These are phyloP conservation scores for Drosophila multiciliata DNA, from an alignment of 2,888 invertebrate genomes.

Conservation along the genomic window DNA sequence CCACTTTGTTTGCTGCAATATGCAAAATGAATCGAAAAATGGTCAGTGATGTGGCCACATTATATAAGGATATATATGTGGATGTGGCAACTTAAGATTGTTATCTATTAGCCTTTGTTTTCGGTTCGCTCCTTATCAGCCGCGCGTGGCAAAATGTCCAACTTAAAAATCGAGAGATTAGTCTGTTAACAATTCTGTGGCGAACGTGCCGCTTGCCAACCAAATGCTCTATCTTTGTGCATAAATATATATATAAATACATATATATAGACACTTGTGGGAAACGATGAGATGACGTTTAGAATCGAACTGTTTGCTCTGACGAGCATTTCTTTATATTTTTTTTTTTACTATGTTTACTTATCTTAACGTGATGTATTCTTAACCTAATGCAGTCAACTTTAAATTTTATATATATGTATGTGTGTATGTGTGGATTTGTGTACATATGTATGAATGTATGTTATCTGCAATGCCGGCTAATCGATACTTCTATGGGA, in stretches of 20 bases:
- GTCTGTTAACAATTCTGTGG: conserved; percentile 25
- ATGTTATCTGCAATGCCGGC: not conserved
- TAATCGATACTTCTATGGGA: not conserved
- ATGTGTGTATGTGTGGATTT: too few relatives aligned
- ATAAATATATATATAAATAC: conserved; percentile 33
- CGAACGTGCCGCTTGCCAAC: conserved; percentile 45
- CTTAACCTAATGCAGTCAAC: too few relatives aligned
- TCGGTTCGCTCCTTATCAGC: conserved; percentile 39
- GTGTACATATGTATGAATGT: not conserved
- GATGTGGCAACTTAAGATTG: conserved; percentile 24
- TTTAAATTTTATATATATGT: too few relatives aligned
- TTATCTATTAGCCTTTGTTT: not conserved
- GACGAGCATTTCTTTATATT: too few relatives aligned
- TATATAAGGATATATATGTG: not conserved
- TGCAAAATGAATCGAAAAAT: not conserved
- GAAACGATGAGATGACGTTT: too few relatives aligned
- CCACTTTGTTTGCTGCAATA: conserved; percentile 4
- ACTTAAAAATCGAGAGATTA: conserved; percentile 41
- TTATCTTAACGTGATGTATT: too few relatives aligned
- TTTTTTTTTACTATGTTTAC: too few relatives aligned
- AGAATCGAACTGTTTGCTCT: too few relatives aligned
- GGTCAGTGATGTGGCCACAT: not conserved
- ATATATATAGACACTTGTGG: conserved; percentile 17
- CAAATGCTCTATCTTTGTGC: conserved; percentile 44
- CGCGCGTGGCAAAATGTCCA: conserved; percentile 37